Evolutionary conservation across 2,113 vertebrate genomes (phyloP), one percentile per base, ranked within the genome.

Genomic region (Onychorhynchus coronatus): DNA sequence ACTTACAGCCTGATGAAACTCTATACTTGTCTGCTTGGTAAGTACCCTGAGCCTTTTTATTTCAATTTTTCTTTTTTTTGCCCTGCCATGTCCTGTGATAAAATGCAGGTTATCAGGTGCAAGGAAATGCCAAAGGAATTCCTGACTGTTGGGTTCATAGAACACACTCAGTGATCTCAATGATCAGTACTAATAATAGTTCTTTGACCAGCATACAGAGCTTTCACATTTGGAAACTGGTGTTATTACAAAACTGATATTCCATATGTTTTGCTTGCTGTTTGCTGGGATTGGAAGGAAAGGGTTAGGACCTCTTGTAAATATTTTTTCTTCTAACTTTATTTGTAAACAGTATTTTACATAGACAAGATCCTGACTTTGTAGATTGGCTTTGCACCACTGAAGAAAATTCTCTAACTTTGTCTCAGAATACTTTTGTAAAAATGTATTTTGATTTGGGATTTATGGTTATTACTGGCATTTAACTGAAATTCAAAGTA

Each of bases 11-110:
- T 99, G 95, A 99, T 99, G 98, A 98, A 97, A 53, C 97, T 99
- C 20, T 99, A 98, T 59, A 98, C 98, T 81, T 98, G 98, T 93
- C 97, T 99, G 30, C 95, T 99, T 73, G 99, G 99, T 99, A 95
- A 96, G 98, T 92, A 66, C 50, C 28, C 27, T 85, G 50, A 73
- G 25, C 47, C 1, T 5, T 82, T 28, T 42, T 68, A 59, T 76
- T 91, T 59, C 6, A 14, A 0, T 23, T 78, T 91, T 83, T 52
- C 1, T 61, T 37, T 88, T 68, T 88, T 68, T 65, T 19, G 1
- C 8, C 31, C 31, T 91, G 5, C 13, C 72, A 13, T 42, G 33
- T 85, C 18, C 28, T 31, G 24, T 72, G 41, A 74, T 8, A 74
- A 84, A 68, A 58, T 41, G 10, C 39, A 74, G 21, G 39, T 66